Conservation (phyloP, 92 coral and sea anemone species). For the Zoanthus sociatus region DNA sequence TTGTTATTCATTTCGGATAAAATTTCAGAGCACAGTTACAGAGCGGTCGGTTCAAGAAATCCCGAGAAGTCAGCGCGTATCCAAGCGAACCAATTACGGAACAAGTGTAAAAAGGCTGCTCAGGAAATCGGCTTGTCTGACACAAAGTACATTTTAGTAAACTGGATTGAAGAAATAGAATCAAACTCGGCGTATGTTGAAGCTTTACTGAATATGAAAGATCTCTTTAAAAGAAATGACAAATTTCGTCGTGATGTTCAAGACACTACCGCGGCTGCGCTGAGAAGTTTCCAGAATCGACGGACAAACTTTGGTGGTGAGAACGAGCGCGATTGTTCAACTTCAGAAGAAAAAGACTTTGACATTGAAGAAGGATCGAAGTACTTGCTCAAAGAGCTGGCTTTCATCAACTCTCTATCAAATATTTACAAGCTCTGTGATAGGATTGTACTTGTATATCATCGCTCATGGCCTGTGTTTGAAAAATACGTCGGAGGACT, state of each 20-base stretch:
- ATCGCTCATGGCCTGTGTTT: constrained; percentile 82
- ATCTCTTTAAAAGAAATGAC: constrained; percentile 69
- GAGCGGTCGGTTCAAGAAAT: constrained; percentile 78
- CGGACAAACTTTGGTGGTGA: constrained; percentile 44
- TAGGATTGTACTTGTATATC: constrained; percentile 81
- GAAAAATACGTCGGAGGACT: constrained; percentile 78
- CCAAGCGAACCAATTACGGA: constrained; percentile 67
- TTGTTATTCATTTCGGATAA: constrained; percentile 73
- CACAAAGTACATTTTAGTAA: constrained; percentile 54
- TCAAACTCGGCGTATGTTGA: constrained; percentile 57
- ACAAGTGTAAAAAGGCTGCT: constrained; percentile 74
- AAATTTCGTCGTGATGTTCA: constrained; percentile 69
- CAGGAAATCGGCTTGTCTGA: constrained; percentile 47
- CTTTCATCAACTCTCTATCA: constrained; percentile 69
- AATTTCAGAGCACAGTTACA: constrained; percentile 75
- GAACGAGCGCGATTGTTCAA: background rate
- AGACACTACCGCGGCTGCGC: constrained; percentile 65
- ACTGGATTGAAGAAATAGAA: constrained; percentile 80
- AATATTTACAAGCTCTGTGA: constrained; percentile 66
- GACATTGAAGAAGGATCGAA: constrained; percentile 82
- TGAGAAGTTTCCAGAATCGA: constrained; percentile 17
- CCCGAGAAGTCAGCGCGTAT: constrained; percentile 75
- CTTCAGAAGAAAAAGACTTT: background rate
- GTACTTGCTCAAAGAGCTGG: constrained; percentile 75
- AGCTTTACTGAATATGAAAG: constrained; percentile 62